These are phyloP conservation scores for Diplodus puntazzo DNA, from an alignment of 2,797 vertebrate genomes.

Conservation along the genomic window DNA sequence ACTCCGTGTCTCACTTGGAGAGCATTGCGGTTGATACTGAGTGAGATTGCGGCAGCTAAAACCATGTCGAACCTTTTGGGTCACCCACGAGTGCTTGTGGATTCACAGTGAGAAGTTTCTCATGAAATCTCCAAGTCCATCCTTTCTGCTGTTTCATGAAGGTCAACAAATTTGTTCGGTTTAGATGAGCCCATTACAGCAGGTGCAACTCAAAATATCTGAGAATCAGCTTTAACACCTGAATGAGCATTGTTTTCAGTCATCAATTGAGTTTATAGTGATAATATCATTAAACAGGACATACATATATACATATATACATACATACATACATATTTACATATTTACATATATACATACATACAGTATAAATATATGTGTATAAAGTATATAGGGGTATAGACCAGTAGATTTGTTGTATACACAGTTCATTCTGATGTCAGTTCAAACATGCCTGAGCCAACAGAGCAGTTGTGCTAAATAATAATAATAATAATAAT, in stretches of 20 bases:
- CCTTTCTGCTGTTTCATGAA: constrained; percentile 19
- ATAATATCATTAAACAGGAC: neutral
- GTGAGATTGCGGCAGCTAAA: constrained; percentile 31
- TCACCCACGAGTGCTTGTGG: constrained; percentile 57
- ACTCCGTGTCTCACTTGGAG: constrained; percentile 32
- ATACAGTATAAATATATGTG: neutral
- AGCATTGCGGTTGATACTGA: constrained; percentile 42
- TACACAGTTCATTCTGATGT: too few relatives aligned
- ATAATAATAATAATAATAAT: too few relatives aligned
- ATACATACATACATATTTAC: neutral
- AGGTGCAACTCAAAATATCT: neutral
- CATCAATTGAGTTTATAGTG: neutral
- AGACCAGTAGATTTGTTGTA: too few relatives aligned
- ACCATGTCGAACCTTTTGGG: constrained; percentile 42
- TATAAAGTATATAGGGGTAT: too few relatives aligned
- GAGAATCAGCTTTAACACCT: neutral
- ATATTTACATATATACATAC: neutral
- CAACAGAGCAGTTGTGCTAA: too few relatives aligned
- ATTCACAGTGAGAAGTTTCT: constrained; percentile 48
- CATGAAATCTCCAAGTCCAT: constrained; percentile 58
- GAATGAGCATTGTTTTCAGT: neutral
- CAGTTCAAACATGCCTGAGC: too few relatives aligned
- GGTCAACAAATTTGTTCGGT: constrained; percentile 23
- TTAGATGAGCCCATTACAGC: neutral
- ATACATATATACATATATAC: neutral